Percentiles rank a stretch among this genome's conserved stretches.
These are phyloP conservation scores for Minunthozetes semirufus DNA, from an alignment of 2,888 invertebrate genomes.

Conservation along the genomic window DNA sequence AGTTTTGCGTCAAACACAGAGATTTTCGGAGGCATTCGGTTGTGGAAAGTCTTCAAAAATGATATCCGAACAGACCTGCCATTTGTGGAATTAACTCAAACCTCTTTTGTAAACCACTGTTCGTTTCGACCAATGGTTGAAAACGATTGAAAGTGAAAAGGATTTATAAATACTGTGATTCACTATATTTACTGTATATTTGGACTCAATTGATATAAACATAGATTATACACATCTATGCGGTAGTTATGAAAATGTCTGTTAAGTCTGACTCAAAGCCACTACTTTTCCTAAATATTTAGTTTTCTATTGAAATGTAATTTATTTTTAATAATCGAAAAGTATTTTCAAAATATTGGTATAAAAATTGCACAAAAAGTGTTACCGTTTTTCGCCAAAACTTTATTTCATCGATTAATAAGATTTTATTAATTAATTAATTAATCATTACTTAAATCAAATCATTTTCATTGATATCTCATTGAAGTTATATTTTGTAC, in stretches of 20 bases:
- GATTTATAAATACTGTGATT: not conserved
- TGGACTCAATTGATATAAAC: not conserved
- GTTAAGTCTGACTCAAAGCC: not conserved
- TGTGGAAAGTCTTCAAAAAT: slow-evolving; percentile 51
- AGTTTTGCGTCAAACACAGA: slow-evolving; percentile 37
- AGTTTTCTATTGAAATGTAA: not conserved
- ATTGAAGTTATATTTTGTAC: slow-evolving; percentile 20
- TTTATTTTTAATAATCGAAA: not conserved
- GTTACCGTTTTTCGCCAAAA: no score
- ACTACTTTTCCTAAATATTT: not conserved
- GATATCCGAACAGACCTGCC: not conserved
- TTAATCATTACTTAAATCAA: not conserved
- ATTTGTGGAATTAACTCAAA: not conserved
- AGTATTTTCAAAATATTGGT: not conserved
- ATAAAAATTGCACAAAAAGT: no score
- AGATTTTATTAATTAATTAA: not conserved
- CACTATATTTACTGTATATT: not conserved
- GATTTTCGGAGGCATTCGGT: slow-evolving; percentile 66
- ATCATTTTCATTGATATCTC: not conserved
- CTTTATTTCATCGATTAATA: not conserved
- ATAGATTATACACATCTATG: no score
- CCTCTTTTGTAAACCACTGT: not conserved
- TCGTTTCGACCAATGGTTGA: not conserved
- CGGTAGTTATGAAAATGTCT: not conserved
- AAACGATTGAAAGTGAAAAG: not conserved